Evolutionary conservation across 2,113 vertebrate species (phyloP).

Genomic region (Ursus arctos): DNA sequence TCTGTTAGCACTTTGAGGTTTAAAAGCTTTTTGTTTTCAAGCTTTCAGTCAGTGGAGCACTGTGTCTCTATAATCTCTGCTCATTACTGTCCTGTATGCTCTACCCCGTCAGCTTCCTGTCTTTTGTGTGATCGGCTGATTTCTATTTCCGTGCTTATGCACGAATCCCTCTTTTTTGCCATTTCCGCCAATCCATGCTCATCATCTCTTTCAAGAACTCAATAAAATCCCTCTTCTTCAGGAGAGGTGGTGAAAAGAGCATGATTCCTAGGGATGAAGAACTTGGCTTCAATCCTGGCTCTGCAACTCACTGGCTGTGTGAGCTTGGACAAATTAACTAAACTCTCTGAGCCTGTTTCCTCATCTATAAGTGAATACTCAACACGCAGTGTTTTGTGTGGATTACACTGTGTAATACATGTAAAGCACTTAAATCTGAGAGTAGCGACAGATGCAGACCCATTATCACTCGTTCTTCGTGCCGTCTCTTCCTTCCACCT

Average conservation of each 20-base stretch:
- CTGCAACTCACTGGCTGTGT: neutral
- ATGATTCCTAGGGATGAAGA: neutral
- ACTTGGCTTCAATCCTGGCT: neutral
- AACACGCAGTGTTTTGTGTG: neutral
- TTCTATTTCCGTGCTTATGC: neutral
- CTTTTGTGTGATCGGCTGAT: neutral
- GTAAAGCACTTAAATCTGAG: neutral
- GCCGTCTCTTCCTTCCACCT: neutral
- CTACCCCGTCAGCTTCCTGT: neutral
- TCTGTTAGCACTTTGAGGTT: neutral
- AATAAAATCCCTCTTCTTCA: neutral
- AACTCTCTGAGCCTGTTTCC: neutral
- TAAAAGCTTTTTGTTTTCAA: neutral
- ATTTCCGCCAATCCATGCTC: neutral
- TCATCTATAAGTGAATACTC: neutral
- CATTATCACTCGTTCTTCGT: neutral
- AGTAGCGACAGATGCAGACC: neutral
- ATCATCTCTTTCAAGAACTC: neutral
- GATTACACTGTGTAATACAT: neutral
- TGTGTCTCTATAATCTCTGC: neutral
- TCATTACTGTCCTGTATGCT: neutral
- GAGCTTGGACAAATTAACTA: neutral
- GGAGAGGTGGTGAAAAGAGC: neutral
- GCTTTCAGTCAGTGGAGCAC: neutral
- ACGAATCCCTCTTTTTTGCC: neutral